These are phyloP conservation scores for Triops longicaudatus DNA, from an alignment of 1,140 invertebrate genomes.

Conservation along the genomic window DNA sequence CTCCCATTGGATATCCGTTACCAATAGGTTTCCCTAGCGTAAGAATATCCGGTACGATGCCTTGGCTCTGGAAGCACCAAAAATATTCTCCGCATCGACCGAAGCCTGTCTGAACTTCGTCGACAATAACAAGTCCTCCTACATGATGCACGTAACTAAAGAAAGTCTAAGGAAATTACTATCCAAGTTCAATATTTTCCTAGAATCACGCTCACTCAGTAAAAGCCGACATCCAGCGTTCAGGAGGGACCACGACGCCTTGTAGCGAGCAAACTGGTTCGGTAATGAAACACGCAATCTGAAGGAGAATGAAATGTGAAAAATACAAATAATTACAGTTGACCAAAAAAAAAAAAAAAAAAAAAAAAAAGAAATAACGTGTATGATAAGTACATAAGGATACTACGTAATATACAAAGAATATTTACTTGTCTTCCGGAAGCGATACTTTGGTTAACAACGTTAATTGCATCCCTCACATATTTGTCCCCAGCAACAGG, in stretches of 20 bases:
- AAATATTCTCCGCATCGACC: conserved; percentile 50
- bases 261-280: conserved; percentile 32
- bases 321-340: too few relatives aligned
- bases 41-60: conserved; percentile 49
- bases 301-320: conserved; percentile 12
- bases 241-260: conserved; percentile 32
- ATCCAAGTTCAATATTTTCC: background rate
- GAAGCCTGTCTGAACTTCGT: conserved; percentile 57
- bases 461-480: conserved; percentile 43
- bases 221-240: conserved; percentile 30
- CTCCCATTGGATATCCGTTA: conserved; percentile 54
- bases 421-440: conserved; percentile 28
- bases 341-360: background rate
- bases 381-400: conserved; percentile 26
- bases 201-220: conserved; percentile 29
- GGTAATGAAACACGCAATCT: conserved; percentile 33
- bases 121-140: conserved; percentile 53
- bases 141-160: conserved; percentile 42
- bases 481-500: conserved; percentile 42
- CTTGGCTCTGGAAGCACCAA: conserved; percentile 46
- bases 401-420: too few relatives aligned
- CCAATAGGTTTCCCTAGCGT: conserved; percentile 51
- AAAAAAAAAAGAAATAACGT: background rate
- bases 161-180: background rate
- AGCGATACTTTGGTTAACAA: conserved; percentile 39